Evolutionary conservation across 1,140 invertebrate genomes (phyloP).

Genomic region (Notospermus geniculatus): DNA sequence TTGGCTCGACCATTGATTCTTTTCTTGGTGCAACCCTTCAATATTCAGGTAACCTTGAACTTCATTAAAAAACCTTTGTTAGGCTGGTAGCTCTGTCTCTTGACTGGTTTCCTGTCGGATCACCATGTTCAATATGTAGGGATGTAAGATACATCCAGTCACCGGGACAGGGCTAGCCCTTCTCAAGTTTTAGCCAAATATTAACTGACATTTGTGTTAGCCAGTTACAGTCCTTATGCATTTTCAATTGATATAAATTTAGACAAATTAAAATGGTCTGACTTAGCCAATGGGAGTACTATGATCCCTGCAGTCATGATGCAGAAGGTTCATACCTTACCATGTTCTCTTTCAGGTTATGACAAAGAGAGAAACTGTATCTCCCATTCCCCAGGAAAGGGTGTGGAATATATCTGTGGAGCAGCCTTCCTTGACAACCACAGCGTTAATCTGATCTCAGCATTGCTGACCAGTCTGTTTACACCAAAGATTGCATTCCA

Average conservation of each 20-base stretch:
- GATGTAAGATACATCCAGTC: no score
- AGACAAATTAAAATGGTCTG: not conserved
- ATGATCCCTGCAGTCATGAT: not conserved
- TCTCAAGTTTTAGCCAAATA: no score
- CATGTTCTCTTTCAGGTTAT: constrained; percentile 63
- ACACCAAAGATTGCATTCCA: constrained; percentile 70
- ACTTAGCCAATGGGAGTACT: not conserved
- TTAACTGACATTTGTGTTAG: no score
- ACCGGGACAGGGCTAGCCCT: no score
- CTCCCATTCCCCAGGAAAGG: constrained; percentile 70
- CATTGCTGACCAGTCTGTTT: constrained; percentile 70
- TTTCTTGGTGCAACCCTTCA: constrained; percentile 80
- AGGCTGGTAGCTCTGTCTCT: no score
- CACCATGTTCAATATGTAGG: no score
- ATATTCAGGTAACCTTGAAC: constrained; percentile 72
- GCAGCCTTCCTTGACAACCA: constrained; percentile 81
- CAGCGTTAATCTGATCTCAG: constrained; percentile 82
- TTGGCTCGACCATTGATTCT: constrained; percentile 82
- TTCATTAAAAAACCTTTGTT: no score
- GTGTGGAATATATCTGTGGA: constrained; percentile 76
- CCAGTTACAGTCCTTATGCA: no score
- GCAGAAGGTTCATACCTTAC: not conserved
- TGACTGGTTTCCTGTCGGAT: no score
- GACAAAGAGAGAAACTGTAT: constrained; percentile 67
- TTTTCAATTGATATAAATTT: no score